Percentiles rank a stretch among this genome's conserved stretches.
phyloP scores from a whole-genome alignment of 30 jellyfish, hydroid and myxozoan species.

The Sanderia malayensis region DNA sequence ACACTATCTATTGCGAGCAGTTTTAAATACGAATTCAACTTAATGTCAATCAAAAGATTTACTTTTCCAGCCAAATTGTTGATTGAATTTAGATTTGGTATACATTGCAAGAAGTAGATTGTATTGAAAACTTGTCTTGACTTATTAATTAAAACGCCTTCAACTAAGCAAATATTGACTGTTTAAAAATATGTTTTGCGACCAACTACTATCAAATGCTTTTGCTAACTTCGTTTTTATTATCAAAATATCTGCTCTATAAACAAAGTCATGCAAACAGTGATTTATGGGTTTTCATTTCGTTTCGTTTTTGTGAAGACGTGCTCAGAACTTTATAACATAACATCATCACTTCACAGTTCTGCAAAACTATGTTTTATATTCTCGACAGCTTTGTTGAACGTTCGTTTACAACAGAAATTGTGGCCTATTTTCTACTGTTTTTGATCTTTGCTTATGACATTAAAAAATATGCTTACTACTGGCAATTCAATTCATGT shows the following conservation, averaged over 20 bases:
- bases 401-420: too few relatives aligned
- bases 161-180: conserved; percentile 46
- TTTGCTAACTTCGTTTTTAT: conserved; percentile 28
- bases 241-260: conserved; percentile 34
- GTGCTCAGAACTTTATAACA: background rate
- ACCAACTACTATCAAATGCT: background rate
- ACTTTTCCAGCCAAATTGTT: background rate
- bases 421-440: too few relatives aligned
- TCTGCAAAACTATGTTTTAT: too few relatives aligned
- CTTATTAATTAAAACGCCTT: conserved; percentile 38
- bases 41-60: background rate
- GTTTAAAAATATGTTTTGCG: conserved; percentile 11
- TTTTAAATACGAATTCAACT: background rate
- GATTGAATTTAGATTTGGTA: conserved; percentile 20
- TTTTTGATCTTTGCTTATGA: too few relatives aligned
- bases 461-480: too few relatives aligned
- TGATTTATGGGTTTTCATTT: background rate
- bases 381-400: too few relatives aligned
- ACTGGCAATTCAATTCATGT: too few relatives aligned
- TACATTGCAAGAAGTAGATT: conserved; percentile 8
- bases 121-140: conserved; percentile 21
- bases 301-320: background rate
- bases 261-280: too few relatives aligned
- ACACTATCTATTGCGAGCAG: background rate
- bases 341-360: background rate